Evolutionary conservation across 2,888 invertebrate genomes (phyloP).

Genomic region (Chirona hameri): DNA sequence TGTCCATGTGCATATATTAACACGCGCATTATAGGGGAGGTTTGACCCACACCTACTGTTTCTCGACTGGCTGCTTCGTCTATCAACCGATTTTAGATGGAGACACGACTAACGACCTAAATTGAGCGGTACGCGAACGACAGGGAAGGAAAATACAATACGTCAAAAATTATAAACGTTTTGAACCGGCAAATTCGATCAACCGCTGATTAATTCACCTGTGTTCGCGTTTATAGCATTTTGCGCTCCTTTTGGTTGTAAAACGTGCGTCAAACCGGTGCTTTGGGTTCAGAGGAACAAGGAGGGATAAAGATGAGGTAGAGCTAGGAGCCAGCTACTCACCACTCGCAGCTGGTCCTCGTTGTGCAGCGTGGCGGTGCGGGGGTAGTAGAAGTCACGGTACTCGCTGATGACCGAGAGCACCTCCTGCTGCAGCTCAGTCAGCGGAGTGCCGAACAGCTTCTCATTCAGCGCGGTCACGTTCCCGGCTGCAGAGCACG

Average conservation of each 20-base stretch:
- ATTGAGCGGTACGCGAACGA: neutral
- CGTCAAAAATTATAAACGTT: neutral
- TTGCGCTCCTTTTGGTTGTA: neutral
- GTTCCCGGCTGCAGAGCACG: neutral
- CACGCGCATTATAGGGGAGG: too few species aligned
- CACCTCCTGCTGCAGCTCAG: constrained; percentile 4
- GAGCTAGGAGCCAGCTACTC: neutral
- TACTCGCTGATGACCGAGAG: neutral
- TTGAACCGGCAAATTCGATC: too few species aligned
- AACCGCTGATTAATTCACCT: neutral
- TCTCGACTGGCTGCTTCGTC: too few species aligned
- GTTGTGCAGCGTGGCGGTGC: neutral
- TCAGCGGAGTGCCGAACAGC: neutral
- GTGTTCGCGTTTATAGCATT: neutral
- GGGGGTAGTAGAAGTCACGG: constrained; percentile 1
- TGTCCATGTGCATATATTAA: too few species aligned
- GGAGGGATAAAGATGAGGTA: too few species aligned
- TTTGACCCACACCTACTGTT: too few species aligned
- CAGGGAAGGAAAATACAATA: neutral
- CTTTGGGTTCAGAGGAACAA: too few species aligned
- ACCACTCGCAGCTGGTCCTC: constrained; percentile 5
- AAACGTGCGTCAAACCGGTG: too few species aligned
- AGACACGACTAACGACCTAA: neutral
- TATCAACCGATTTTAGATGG: too few species aligned
- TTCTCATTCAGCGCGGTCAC: neutral